These are phyloP conservation scores for Nasonia vitripennis DNA, from an alignment of 1,140 invertebrate species.

Conservation along the genomic window DNA sequence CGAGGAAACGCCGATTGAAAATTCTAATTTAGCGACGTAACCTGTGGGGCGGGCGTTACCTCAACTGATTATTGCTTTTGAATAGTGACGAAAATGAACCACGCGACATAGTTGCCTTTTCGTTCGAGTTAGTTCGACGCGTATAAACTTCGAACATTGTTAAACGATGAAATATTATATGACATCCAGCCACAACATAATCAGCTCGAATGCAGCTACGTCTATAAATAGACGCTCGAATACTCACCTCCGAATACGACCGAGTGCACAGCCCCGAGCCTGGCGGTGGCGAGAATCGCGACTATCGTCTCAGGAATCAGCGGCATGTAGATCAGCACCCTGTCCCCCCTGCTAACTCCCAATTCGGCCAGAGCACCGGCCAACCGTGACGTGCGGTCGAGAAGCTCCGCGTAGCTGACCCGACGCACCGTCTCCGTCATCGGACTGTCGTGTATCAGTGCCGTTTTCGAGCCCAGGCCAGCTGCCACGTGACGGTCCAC, in stretches of 20 bases:
- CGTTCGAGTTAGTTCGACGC: no score
- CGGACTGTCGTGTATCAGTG: conserved; percentile 93
- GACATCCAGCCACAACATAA: no score
- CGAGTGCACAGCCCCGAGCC: conserved; percentile 90
- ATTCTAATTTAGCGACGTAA: no score
- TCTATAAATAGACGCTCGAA: not conserved
- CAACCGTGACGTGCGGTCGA: conserved; percentile 84
- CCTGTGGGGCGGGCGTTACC: no score
- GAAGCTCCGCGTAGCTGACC: conserved; percentile 88
- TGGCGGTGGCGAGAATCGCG: conserved; percentile 87
- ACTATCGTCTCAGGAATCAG: conserved; percentile 91
- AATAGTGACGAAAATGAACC: no score
- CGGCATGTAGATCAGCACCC: conserved; percentile 94
- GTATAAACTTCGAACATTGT: no score
- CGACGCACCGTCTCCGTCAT: conserved; percentile 84
- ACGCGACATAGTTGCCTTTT: no score
- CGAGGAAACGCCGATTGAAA: no score
- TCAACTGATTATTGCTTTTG: no score
- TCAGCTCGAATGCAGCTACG: no score
- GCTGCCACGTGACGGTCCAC: conserved; percentile 90
- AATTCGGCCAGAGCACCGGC: conserved; percentile 84
- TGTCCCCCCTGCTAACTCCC: conserved; percentile 85
- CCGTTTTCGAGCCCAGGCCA: conserved; percentile 85
- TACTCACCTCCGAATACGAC: conserved; percentile 89
- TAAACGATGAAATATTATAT: no score